Conservation (phyloP, 2,113 vertebrate species). For the Oophaga pumilio region DNA sequence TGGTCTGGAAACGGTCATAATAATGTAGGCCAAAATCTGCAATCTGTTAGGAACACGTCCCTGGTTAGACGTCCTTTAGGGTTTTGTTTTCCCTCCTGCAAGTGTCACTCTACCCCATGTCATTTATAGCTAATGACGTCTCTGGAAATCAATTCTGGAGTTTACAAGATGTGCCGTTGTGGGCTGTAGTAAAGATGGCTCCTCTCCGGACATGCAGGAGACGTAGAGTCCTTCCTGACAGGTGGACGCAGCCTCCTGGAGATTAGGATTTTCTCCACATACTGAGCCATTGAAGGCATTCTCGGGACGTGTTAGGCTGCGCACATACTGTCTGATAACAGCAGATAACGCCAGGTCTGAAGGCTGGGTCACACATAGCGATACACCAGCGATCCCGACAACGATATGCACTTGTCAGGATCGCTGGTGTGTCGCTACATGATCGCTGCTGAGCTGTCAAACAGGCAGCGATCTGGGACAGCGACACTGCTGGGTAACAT, state of each 20-base stretch:
- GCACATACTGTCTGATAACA: not conserved
- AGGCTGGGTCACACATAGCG: no score
- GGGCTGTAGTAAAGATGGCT: not conserved
- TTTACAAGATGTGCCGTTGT: not conserved
- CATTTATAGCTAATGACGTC: constrained; percentile 22
- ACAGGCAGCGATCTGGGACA: no score
- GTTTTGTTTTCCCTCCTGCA: not conserved
- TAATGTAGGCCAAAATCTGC: no score
- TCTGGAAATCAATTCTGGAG: not conserved
- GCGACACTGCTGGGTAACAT: no score
- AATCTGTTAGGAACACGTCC: no score
- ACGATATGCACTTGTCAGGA: no score
- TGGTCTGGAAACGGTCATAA: no score
- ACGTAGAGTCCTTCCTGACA: not conserved
- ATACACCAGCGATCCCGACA: no score
- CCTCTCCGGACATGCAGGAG: not conserved
- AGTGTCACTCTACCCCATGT: not conserved
- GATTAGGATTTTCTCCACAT: constrained; percentile 52
- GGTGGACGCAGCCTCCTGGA: not conserved
- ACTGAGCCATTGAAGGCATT: constrained; percentile 60
- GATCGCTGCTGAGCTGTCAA: no score
- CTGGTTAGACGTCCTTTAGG: not conserved
- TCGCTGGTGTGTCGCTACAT: no score
- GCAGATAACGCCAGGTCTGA: constrained; percentile 59
- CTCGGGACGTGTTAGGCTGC: no score